Evolutionary conservation across 2,888 invertebrate species (phyloP).

Genomic region (Melolontha melolontha): DNA sequence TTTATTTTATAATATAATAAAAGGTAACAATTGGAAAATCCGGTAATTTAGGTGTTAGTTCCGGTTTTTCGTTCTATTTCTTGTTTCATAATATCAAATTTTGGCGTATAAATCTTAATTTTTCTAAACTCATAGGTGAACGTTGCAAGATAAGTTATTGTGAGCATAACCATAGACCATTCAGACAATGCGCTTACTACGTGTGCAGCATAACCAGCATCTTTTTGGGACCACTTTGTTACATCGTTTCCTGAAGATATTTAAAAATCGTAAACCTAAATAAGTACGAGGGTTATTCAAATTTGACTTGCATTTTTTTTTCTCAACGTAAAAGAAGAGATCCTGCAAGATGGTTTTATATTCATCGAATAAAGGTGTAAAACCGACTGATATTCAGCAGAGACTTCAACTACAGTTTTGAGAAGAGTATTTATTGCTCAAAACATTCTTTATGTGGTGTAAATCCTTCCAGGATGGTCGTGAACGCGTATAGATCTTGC

Average conservation of each 20-base stretch:
- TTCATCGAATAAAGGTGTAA: no score
- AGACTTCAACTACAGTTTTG: no score
- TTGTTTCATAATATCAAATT: slow-evolving; percentile 1
- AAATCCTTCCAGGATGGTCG: no score
- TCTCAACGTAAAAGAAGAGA: neutral
- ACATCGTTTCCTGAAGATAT: slow-evolving; percentile 41
- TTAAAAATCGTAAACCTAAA: neutral
- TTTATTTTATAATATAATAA: no score
- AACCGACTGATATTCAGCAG: no score
- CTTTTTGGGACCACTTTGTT: slow-evolving; percentile 44
- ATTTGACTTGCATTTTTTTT: neutral
- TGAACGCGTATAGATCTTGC: no score
- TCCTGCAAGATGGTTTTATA: neutral
- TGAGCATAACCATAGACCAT: slow-evolving; percentile 43
- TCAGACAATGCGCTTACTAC: slow-evolving; percentile 43
- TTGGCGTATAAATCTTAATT: neutral
- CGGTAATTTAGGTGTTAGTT: no score
- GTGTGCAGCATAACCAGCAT: slow-evolving; percentile 45
- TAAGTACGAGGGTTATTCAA: no score
- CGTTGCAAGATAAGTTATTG: slow-evolving; percentile 42
- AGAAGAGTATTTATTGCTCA: no score
- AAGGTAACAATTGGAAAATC: no score
- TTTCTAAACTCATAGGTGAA: slow-evolving; percentile 43
- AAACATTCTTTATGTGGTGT: no score
- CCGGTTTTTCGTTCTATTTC: no score